Conservation (phyloP, 2,113 vertebrate species). For the Edolisoma coerulescens region DNA sequence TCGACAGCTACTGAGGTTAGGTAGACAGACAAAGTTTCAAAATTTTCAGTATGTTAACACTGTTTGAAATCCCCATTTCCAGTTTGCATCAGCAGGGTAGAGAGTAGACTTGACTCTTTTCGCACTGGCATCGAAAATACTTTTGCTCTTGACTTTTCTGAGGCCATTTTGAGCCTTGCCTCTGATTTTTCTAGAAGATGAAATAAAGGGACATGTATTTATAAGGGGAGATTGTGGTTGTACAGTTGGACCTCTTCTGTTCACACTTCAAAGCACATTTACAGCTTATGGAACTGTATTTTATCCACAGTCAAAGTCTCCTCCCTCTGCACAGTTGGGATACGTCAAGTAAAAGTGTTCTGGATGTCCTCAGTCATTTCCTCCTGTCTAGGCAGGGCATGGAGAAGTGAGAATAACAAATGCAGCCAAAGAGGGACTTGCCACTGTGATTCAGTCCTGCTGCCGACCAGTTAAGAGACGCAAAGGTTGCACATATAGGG, state of each 20-base stretch:
- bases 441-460: not conserved
- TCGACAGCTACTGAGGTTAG: not conserved
- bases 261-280: not conserved
- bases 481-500: not conserved
- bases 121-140: not conserved
- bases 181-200: not conserved
- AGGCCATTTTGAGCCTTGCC: not conserved
- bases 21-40: not conserved
- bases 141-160: not conserved
- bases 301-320: not conserved
- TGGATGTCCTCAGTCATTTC: not conserved
- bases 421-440: not conserved
- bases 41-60: not conserved
- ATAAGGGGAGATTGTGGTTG: not conserved
- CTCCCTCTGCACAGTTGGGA: not conserved
- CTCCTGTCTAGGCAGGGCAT: not conserved
- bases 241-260: not conserved
- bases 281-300: not conserved
- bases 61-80: not conserved
- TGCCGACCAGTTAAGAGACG: not conserved
- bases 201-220: not conserved
- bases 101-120: not conserved
- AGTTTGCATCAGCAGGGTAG: not conserved
- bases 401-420: not conserved
- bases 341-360: not conserved